Evolutionary conservation across 2,113 vertebrate species (phyloP).

Genomic region (Stomatorhinus ivindoensis): DNA sequence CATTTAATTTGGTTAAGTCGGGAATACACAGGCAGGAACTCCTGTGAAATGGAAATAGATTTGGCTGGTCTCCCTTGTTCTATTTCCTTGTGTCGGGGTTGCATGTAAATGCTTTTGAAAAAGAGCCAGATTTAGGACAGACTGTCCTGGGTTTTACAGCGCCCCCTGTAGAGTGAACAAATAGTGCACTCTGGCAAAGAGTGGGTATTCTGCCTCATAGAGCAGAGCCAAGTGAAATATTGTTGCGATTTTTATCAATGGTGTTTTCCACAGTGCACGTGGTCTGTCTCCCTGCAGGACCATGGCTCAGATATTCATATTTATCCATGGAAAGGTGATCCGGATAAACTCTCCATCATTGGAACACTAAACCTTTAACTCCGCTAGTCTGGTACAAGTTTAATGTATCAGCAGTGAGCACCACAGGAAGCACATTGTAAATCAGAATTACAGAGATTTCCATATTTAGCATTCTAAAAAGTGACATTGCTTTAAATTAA

Average conservation of each 20-base stretch:
- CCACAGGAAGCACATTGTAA: background rate
- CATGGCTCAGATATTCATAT: background rate
- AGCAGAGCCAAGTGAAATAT: slow-evolving; percentile 15
- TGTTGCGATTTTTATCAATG: slow-evolving; percentile 14
- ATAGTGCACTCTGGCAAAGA: background rate
- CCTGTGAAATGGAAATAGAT: background rate
- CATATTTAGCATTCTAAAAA: background rate
- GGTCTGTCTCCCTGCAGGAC: background rate
- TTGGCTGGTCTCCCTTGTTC: background rate
- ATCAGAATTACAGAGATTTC: background rate
- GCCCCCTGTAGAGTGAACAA: background rate
- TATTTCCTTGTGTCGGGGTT: background rate
- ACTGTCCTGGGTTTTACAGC: background rate
- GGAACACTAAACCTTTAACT: background rate
- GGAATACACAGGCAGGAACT: background rate
- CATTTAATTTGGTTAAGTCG: background rate
- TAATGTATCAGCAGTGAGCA: background rate
- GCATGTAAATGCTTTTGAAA: background rate
- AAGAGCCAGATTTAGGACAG: background rate
- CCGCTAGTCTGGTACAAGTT: no score
- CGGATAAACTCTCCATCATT: background rate
- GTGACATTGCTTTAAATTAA: background rate
- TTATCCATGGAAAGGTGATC: slow-evolving; percentile 6
- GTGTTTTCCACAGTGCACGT: background rate
- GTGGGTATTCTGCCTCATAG: background rate